phyloP scores from a whole-genome alignment of 1,140 invertebrate genomes.

The Holcopasites calliopsidis region DNA sequence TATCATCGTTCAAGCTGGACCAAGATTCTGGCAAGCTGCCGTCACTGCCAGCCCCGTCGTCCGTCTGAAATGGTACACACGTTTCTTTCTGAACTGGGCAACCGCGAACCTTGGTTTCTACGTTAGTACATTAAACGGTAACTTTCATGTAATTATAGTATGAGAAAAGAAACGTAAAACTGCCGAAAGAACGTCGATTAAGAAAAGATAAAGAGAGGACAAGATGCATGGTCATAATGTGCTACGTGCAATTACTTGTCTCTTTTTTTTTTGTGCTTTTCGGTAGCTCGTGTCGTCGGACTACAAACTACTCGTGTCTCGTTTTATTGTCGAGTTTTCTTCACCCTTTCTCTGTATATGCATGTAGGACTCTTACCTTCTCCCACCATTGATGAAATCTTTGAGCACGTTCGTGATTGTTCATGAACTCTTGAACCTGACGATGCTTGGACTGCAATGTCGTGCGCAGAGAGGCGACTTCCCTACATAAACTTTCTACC shows the following conservation, averaged over 20 bases:
- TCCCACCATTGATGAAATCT: slow-evolving; percentile 65
- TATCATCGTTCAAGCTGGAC: slow-evolving; percentile 79
- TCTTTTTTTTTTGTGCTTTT: background rate
- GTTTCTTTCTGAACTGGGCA: slow-evolving; percentile 27
- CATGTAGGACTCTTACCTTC: slow-evolving; percentile 73
- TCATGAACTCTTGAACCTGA: slow-evolving; percentile 77
- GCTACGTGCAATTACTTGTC: slow-evolving; percentile 15
- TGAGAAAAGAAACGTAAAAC: background rate
- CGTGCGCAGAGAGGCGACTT: slow-evolving; percentile 78
- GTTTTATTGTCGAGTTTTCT: background rate
- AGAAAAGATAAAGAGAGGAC: slow-evolving; percentile 30
- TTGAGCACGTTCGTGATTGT: slow-evolving; percentile 73
- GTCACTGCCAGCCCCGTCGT: slow-evolving; percentile 72
- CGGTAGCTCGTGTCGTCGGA: slow-evolving; percentile 20
- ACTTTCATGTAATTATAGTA: background rate
- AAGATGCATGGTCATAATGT: slow-evolving; percentile 17
- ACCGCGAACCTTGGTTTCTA: background rate
- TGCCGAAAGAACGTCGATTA: slow-evolving; percentile 12
- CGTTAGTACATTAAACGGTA: background rate
- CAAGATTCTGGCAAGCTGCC: slow-evolving; percentile 75
- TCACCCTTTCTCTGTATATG: slow-evolving; percentile 8
- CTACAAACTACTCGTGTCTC: slow-evolving; percentile 22
- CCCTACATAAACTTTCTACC: slow-evolving; percentile 80
- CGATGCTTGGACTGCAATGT: slow-evolving; percentile 78
- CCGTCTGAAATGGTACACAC: slow-evolving; percentile 73